Evolutionary conservation across 53 echinoderm and acorn worm genomes (phyloP).

Genomic region (Zoroaster sp.): DNA sequence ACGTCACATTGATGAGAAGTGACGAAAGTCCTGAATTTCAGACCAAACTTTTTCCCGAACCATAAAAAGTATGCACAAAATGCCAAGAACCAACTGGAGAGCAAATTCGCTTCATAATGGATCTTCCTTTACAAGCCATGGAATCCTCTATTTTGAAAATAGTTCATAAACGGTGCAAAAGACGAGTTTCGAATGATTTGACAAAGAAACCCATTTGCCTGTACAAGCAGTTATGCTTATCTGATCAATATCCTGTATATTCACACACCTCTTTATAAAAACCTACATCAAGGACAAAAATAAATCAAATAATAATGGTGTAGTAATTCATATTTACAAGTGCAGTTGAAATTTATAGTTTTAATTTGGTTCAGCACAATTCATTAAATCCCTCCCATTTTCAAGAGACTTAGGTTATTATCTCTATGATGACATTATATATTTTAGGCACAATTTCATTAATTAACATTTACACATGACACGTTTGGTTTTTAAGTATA

Average conservation of each 20-base stretch:
- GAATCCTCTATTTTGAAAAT: neutral
- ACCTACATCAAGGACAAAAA: neutral
- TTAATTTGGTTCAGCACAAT: neutral
- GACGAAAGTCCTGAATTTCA: no score
- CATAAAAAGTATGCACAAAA: no score
- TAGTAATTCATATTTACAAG: neutral
- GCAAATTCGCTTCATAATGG: neutral
- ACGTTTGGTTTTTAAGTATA: neutral
- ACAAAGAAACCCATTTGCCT: neutral
- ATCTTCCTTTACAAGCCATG: neutral
- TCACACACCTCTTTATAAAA: neutral
- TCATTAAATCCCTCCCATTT: neutral
- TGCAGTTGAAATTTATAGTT: neutral
- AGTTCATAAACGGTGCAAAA: neutral
- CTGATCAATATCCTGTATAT: neutral
- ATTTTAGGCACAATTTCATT: conserved; percentile 34
- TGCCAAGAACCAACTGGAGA: neutral
- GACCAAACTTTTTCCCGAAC: no score
- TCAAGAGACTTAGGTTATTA: neutral
- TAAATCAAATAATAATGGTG: neutral
- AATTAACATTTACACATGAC: neutral
- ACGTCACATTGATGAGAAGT: no score
- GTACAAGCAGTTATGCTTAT: no score
- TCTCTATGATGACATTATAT: neutral
- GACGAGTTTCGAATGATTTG: neutral